phyloP scores from a whole-genome alignment of 2,888 invertebrate genomes.

The Apodemia zela region DNA sequence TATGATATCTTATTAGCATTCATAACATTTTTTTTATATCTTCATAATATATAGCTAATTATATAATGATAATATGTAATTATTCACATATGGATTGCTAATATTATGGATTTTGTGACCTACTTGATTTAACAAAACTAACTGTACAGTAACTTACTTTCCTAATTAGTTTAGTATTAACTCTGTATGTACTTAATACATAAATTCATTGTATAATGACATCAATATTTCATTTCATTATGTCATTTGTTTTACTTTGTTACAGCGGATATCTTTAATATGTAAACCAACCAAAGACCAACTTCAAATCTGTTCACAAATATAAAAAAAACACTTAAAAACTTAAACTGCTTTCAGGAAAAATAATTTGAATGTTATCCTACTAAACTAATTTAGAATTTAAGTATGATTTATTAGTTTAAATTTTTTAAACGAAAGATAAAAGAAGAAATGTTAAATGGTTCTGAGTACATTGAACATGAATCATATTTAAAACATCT shows the following conservation, averaged over 20 bases:
- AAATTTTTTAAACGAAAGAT: neutral
- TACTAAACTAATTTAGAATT: neutral
- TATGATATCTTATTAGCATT: neutral
- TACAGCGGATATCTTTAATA: neutral
- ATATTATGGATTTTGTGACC: slow-evolving; percentile 1
- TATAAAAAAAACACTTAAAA: neutral
- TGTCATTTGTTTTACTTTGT: neutral
- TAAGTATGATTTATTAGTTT: neutral
- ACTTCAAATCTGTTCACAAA: neutral
- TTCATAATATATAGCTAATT: neutral
- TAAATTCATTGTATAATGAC: slow-evolving; percentile 6
- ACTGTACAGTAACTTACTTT: slow-evolving; percentile 2
- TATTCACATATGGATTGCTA: neutral
- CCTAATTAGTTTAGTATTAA: slow-evolving; percentile 5
- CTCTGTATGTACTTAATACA: neutral
- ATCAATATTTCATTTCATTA: slow-evolving; percentile 4
- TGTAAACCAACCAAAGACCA: neutral
- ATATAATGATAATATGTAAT: neutral
- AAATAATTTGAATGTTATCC: neutral
- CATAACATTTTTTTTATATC: neutral
- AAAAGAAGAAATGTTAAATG: neutral
- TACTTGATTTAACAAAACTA: slow-evolving; percentile 5
- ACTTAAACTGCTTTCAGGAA: neutral
- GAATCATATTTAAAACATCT: neutral
- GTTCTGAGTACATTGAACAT: too few species aligned